phyloP scores from a whole-genome alignment of 1,140 invertebrate genomes.

The Eueides isabella region DNA sequence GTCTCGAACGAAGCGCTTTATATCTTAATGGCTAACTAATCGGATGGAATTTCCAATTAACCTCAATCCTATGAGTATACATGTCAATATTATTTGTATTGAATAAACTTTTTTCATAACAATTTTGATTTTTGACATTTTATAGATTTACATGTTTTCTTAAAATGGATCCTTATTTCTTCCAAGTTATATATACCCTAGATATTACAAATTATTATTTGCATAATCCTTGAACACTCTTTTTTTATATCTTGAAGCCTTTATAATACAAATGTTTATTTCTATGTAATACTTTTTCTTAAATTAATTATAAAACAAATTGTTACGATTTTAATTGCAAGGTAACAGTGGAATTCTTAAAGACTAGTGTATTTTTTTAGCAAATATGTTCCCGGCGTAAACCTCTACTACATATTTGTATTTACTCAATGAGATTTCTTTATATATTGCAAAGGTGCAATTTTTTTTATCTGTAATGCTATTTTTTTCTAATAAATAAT shows the following conservation, averaged over 20 bases:
- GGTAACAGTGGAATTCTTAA: neutral
- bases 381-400: neutral
- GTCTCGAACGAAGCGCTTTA: neutral
- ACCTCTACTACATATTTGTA: neutral
- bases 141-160: too few relatives aligned
- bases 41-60: neutral
- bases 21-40: neutral
- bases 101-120: neutral
- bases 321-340: neutral
- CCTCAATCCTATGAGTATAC: neutral
- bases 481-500: neutral
- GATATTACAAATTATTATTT: neutral
- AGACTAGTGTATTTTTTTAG: neutral
- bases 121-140: neutral
- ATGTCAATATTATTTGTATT: neutral
- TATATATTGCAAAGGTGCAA: constrained; percentile 23
- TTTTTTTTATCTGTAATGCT: neutral
- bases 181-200: too few relatives aligned
- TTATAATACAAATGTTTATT: neutral
- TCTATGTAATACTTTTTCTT: too few relatives aligned
- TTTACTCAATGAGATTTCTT: constrained; percentile 23
- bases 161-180: too few relatives aligned
- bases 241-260: neutral
- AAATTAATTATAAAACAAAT: too few relatives aligned
- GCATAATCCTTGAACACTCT: constrained; percentile 6